Evolutionary conservation across 92 coral and sea anemone genomes (phyloP), one percentile per base, ranked within the genome.

Genomic region (Parazoanthus swiftii): DNA sequence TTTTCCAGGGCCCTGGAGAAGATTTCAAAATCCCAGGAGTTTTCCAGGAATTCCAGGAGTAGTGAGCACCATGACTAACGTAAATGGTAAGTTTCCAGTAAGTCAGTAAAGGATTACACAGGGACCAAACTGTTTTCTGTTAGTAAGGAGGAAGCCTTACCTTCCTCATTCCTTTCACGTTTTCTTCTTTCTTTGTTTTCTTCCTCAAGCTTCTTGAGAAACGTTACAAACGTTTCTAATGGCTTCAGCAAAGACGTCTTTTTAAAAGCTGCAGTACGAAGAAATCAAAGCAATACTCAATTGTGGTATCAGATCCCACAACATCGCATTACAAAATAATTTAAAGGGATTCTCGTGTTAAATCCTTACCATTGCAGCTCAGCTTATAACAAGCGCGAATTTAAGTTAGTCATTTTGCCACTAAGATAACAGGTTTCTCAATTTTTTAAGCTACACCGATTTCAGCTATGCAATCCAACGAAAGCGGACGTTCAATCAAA

Each of bases 171-270:
- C 13, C 86, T 90, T 67, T 89, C 82, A 33, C 70, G 86, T 79
- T 89, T 91, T 70, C 93, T 73, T 86, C 98, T 90, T 74, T 77
- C 85, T n/a, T 85, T 90, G 79, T 96, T 96, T 77, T 95, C 98
- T 51, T 58, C 85, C 63, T 83, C 89, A n/a, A 96, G 91, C 1
- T 90, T 86, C 44, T 74, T 77, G n/a, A 96, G 90, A 84, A 96
- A 96, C 16, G 79, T 77, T 48, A 73, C 58, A 86, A 96, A 96
- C 3, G 93, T 91, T 20, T 88, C 84, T 25, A 96, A 58, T 43
- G 95, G 92, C 79, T 85, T 91, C 76, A 85, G 26, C 44, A 96
- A 85, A 5, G 98, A 92, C 11, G 94, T 93, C 89, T 94, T 95
- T 89, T 80, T 89, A 90, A 73, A 96, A 16, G 93, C 98, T 96